These are phyloP conservation scores for Rotaria magnacalcarata DNA, from an alignment of 2,888 invertebrate genomes.

Conservation along the genomic window DNA sequence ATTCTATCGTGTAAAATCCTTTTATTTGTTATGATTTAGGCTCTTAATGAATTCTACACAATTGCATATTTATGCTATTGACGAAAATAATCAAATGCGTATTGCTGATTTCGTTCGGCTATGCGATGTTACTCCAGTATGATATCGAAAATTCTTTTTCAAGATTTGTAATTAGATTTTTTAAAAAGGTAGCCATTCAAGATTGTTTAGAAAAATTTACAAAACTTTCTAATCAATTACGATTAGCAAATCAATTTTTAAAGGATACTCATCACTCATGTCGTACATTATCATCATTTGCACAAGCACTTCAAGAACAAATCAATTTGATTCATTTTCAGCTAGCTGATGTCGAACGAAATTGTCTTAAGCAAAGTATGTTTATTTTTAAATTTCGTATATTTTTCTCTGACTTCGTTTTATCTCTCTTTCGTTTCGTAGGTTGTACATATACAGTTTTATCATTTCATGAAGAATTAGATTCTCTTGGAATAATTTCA, in stretches of 20 bases:
- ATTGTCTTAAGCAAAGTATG: neutral
- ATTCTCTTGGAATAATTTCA: neutral
- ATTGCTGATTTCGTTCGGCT: slow-evolving; percentile 6
- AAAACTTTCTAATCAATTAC: slow-evolving; percentile 8
- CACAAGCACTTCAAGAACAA: neutral
- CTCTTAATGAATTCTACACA: neutral
- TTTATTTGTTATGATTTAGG: neutral
- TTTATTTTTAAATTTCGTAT: neutral
- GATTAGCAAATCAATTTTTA: slow-evolving; percentile 1
- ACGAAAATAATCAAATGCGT: neutral
- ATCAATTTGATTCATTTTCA: neutral
- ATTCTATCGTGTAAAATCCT: too few relatives aligned
- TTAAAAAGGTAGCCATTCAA: neutral
- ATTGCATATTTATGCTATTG: neutral
- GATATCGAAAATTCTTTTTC: neutral
- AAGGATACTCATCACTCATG: neutral
- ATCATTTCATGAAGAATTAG: slow-evolving; percentile 30
- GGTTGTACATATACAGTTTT: neutral
- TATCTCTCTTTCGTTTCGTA: neutral
- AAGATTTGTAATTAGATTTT: neutral
- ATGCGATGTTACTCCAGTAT: slow-evolving; percentile 8
- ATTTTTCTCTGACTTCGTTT: neutral
- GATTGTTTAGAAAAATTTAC: slow-evolving; percentile 33
- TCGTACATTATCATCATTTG: slow-evolving; percentile 8
- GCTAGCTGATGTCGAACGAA: neutral